Percentiles rank a stretch among this genome's conserved stretches.
Conservation (phyloP, 2,113 vertebrate species). For the Nannospalax galili region DNA sequence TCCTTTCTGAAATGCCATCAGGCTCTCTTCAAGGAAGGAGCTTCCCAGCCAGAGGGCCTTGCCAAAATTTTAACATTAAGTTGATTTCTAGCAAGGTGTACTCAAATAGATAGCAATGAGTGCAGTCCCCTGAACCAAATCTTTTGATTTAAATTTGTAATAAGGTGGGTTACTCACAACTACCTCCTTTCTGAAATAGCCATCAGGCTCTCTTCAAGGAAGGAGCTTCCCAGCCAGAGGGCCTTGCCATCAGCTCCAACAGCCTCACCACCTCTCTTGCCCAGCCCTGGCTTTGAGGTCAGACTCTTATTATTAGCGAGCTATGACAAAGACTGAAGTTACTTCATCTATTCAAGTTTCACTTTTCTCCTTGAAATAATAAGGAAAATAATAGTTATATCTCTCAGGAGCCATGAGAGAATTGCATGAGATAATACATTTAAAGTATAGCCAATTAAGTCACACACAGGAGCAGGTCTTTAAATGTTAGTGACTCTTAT, state of each 20-base stretch:
- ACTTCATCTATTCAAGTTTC: neutral
- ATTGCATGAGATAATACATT: neutral
- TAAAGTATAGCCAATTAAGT: neutral
- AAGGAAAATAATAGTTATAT: neutral
- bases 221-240: too few species aligned
- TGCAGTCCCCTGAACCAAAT: neutral
- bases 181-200: too few species aligned
- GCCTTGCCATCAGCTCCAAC: too few species aligned
- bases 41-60: too few species aligned
- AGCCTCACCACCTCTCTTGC: too few species aligned
- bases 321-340: neutral
- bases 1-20: too few species aligned
- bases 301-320: neutral
- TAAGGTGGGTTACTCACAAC: neutral
- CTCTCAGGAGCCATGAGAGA: neutral
- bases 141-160: neutral
- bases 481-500: neutral
- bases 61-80: neutral
- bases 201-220: too few species aligned
- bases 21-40: too few species aligned
- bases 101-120: neutral
- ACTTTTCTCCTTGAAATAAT: neutral
- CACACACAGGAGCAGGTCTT: neutral
- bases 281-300: neutral
- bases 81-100: constrained; percentile 8